Conservation (phyloP, 1,140 invertebrate genomes). For the Heliconius hewitsoni region DNA sequence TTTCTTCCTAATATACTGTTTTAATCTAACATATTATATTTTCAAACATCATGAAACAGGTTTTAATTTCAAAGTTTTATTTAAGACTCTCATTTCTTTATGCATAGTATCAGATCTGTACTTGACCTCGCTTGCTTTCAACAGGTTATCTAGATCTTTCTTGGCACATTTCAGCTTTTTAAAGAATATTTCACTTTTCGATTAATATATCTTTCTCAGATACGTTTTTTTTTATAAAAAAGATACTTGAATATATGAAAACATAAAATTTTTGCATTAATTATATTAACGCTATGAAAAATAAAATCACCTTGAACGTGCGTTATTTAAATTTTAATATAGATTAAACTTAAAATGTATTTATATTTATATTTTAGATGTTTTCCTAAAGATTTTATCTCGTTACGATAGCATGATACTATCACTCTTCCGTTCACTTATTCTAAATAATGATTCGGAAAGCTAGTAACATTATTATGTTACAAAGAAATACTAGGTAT, state of each 20-base stretch:
- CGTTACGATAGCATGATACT: no score
- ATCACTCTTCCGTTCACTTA: no score
- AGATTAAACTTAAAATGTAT: no score
- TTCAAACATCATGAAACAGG: background rate
- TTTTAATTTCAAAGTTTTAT: background rate
- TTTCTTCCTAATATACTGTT: background rate
- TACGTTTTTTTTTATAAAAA: background rate
- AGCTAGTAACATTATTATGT: no score
- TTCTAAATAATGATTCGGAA: no score
- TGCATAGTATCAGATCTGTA: slow-evolving; percentile 18
- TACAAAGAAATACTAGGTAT: no score
- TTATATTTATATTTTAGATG: no score
- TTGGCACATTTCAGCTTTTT: slow-evolving; percentile 2
- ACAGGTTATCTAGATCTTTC: slow-evolving; percentile 26
- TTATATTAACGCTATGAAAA: background rate
- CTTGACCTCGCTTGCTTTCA: slow-evolving; percentile 25
- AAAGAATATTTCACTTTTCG: slow-evolving; percentile 1
- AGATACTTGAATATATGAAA: background rate
- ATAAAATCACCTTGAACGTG: no score
- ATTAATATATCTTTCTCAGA: background rate
- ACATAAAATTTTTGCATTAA: background rate
- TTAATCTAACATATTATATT: background rate
- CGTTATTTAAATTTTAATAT: no score
- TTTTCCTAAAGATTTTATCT: no score
- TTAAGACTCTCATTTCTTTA: slow-evolving; percentile 2